Conservation (phyloP, 2,113 vertebrate species). For the Eurypyga helias region DNA sequence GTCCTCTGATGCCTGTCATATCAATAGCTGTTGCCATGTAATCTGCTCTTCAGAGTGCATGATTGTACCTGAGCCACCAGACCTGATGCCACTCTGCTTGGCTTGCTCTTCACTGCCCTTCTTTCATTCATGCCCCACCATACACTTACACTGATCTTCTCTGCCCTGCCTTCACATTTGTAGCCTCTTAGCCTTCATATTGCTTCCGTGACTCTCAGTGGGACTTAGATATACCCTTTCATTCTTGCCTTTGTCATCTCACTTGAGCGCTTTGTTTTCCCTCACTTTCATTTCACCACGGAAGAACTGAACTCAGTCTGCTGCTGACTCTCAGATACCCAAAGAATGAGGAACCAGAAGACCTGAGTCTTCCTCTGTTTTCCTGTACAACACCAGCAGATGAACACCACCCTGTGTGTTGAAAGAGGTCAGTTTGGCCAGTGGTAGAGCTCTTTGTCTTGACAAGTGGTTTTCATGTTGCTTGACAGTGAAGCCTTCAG, state of each 20-base stretch:
- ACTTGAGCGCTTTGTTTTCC: neutral
- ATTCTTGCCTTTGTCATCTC: neutral
- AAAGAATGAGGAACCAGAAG: neutral
- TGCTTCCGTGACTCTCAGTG: neutral
- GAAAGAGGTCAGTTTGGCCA: neutral
- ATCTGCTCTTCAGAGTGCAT: neutral
- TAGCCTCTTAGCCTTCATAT: neutral
- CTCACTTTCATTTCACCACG: neutral
- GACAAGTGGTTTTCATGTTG: neutral
- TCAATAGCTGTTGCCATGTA: neutral
- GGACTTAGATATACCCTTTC: neutral
- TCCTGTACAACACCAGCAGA: fast-evolving
- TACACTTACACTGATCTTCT: neutral
- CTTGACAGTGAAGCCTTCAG: neutral
- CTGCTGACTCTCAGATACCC: neutral
- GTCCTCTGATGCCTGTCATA: neutral
- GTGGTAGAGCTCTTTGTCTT: neutral
- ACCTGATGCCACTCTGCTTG: neutral
- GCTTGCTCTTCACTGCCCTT: neutral
- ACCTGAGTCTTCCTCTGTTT: neutral
- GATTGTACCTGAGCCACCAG: neutral
- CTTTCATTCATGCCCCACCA: neutral
- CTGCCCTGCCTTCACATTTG: neutral
- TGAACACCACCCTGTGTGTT: fast-evolving
- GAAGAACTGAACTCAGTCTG: fast-evolving